These are phyloP conservation scores for Xestia sexstrigata DNA, from an alignment of 2,888 invertebrate species.

Conservation along the genomic window DNA sequence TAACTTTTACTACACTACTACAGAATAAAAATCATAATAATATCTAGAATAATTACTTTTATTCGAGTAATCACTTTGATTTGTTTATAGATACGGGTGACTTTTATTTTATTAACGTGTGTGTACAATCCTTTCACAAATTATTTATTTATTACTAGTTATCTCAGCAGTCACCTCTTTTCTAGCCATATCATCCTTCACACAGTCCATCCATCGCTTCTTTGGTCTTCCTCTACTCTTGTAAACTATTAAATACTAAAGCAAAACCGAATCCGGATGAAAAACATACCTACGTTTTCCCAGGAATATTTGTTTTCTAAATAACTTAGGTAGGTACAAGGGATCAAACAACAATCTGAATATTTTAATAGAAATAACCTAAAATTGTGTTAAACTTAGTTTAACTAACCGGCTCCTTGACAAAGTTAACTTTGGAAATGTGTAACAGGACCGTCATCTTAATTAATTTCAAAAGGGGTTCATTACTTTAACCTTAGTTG, in stretches of 20 bases:
- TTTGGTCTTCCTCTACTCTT: no score
- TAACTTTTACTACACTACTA: no score
- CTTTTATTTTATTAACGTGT: no score
- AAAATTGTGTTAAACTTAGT: conserved; percentile 75
- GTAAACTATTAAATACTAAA: background rate
- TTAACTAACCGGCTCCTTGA: conserved; percentile 78
- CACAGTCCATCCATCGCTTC: no score
- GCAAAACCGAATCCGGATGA: background rate
- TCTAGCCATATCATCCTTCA: no score
- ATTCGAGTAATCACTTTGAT: no score
- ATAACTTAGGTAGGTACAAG: background rate
- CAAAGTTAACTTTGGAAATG: conserved; percentile 75
- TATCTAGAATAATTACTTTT: no score
- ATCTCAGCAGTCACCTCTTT: no score
- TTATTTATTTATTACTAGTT: no score
- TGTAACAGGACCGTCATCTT: conserved; percentile 71
- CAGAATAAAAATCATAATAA: no score
- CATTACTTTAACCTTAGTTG: conserved; percentile 69
- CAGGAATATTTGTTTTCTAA: background rate
- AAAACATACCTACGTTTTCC: background rate
- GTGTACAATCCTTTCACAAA: no score
- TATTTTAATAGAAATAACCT: conserved; percentile 51
- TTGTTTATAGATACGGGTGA: no score
- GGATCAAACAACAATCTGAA: conserved; percentile 13
- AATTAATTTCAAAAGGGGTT: conserved; percentile 75